Conservation (phyloP, 2,797 vertebrate genomes). For the Coilia nasus region DNA sequence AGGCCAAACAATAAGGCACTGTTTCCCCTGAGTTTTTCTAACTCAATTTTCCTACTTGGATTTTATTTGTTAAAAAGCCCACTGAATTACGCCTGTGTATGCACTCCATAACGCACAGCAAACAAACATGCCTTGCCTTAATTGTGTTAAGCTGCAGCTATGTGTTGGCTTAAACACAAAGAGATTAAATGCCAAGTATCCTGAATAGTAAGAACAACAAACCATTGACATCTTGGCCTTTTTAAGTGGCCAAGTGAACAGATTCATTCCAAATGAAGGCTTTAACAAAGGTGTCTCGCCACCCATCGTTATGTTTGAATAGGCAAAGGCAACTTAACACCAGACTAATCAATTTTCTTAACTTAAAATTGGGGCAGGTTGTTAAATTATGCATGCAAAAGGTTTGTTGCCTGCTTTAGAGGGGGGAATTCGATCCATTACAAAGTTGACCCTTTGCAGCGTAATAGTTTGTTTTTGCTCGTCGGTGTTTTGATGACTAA, state of each 20-base stretch:
- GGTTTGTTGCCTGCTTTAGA: constrained; percentile 67
- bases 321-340: constrained; percentile 77
- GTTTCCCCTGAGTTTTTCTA: not conserved
- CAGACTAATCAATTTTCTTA: constrained; percentile 82
- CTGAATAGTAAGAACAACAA: constrained; percentile 55
- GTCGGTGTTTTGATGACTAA: constrained; percentile 61
- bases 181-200: not conserved
- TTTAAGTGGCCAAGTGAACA: constrained; percentile 73
- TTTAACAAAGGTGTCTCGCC: constrained; percentile 71
- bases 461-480: constrained; percentile 41
- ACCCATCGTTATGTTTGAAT: constrained; percentile 68
- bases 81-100: too few species aligned
- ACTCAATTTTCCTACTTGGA: too few species aligned
- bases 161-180: not conserved
- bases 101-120: too few species aligned
- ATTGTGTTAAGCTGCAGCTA: not conserved
- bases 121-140: not conserved
- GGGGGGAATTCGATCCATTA: constrained; percentile 71
- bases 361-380: constrained; percentile 78
- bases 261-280: constrained; percentile 77
- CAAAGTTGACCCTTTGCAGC: constrained; percentile 64
- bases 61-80: too few species aligned
- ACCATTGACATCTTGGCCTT: constrained; percentile 63
- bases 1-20: not conserved
- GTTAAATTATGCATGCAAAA: constrained; percentile 82